Conservation (phyloP, 2,888 invertebrate species). For the Schizaphis graminum region DNA sequence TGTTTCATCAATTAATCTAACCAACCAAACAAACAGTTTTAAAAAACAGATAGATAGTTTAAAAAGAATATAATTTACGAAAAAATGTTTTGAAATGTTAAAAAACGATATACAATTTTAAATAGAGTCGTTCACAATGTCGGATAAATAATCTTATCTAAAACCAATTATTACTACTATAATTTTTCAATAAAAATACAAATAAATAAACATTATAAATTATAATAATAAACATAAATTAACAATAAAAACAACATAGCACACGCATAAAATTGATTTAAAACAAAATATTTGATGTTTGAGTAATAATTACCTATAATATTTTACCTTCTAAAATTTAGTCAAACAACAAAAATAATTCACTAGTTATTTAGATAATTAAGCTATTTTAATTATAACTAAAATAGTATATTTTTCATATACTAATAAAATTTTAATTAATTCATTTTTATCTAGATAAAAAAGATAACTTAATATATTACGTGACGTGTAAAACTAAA, state of each 20-base stretch:
- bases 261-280: constrained; percentile 54
- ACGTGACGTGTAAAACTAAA: constrained; percentile 37
- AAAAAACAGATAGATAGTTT: neutral
- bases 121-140: constrained; percentile 20
- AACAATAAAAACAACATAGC: constrained; percentile 61
- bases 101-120: neutral
- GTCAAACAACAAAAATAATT: constrained; percentile 61
- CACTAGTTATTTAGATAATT: constrained; percentile 33
- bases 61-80: constrained; percentile 7
- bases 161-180: constrained; percentile 49
- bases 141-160: constrained; percentile 17
- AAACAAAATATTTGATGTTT: constrained; percentile 53
- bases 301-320: neutral
- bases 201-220: constrained; percentile 55
- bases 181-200: constrained; percentile 59
- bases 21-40: neutral
- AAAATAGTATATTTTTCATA: constrained; percentile 8
- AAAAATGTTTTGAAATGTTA: neutral
- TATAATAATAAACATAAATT: constrained; percentile 59
- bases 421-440: constrained; percentile 16
- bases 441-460: constrained; percentile 27
- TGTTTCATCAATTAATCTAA: constrained; percentile 30
- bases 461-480: constrained; percentile 46
- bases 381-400: constrained; percentile 23
- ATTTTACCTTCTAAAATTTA: neutral